A percentile compares a stretch with the other conserved stretches of the same genome.
Evolutionary conservation across 2,888 invertebrate genomes (phyloP).

Genomic region (Euproctis similis): DNA sequence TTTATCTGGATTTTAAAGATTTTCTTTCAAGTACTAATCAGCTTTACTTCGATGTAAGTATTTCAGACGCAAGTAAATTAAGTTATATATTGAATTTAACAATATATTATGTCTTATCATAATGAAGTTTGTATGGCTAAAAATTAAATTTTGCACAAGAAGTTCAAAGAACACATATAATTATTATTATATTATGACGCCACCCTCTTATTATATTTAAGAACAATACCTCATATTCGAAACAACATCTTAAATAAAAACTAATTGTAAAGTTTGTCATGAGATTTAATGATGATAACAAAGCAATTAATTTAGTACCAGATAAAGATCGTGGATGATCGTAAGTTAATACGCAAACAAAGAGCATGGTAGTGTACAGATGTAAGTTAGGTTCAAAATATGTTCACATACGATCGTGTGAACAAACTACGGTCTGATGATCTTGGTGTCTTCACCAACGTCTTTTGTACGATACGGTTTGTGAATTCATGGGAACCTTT

Average conservation of each 20-base stretch:
- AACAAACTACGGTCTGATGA: conserved; percentile 48
- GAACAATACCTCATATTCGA: conserved; percentile 5
- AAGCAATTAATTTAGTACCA: conserved; percentile 2
- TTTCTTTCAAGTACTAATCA: too few species aligned
- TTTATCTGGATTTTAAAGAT: too few species aligned
- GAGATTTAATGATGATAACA: conserved; percentile 7
- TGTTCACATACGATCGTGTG: conserved; percentile 58
- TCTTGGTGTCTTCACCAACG: conserved; percentile 49
- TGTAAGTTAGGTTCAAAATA: conserved; percentile 8
- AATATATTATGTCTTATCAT: neutral
- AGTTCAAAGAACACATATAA: neutral
- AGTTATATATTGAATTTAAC: too few species aligned
- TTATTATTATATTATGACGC: neutral
- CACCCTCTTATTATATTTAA: neutral
- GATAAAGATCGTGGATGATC: conserved; percentile 15
- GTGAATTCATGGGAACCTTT: conserved; percentile 33
- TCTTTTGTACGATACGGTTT: conserved; percentile 49
- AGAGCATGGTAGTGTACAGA: conserved; percentile 9
- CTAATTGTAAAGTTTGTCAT: neutral
- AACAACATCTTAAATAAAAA: neutral
- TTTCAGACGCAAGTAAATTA: conserved; percentile 1
- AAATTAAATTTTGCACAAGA: neutral
- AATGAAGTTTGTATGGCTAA: too few species aligned
- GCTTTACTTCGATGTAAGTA: too few species aligned
- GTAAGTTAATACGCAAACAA: conserved; percentile 13